Base-by-base conservation (phyloP, 2,113 vertebrate genomes). In the Aphelocoma coerulescens region DNA sequence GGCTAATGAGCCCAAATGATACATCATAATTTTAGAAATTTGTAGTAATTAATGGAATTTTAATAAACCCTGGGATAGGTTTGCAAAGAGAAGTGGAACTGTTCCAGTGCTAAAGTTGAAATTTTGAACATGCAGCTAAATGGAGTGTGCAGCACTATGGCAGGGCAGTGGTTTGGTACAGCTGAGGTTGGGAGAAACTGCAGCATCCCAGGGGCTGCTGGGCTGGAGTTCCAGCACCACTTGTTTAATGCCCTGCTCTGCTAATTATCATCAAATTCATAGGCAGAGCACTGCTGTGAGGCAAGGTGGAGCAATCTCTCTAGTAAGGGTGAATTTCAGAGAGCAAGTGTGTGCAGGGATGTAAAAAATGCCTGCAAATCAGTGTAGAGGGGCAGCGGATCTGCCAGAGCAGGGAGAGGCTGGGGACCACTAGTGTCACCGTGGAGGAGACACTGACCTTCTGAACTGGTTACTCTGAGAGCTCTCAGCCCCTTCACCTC, bases 1-100 rank as follows among this genome's bases (percentile, higher is more conserved):
- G 81, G 35, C 44, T 95, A 95, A 88, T 81, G 89, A 95, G 54
- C 78, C 83, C 33, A 94, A 80, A 90, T 75, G 35, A 91, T 65
- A 72, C 48, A 84, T 51, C 35, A 8, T 67, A 43, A 66, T 91
- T 88, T 79, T 91, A 95, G 78, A 95, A 78, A 85, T 51, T 67
- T 59, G 21, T 61, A 49, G 3, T 77, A 81, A 91, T 91, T 81
- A 68, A 69, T 86, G 46, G 30, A 24, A 63, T 41, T 49, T 55
- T 77, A 88, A 80, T 69, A 77, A 75, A 86, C 39, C 18, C 35
- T 81, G 71, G 17, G 39, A 72, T 80, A 23, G 48, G 35, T 81
- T 55, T 16, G 5, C 41, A 11, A 33, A 48, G 85, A 17, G 8
- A 33, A 43, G 22, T 41, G 21, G 28, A 85, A 48, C n/a, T 43